Percentiles rank a stretch among this genome's conserved stretches.
These are phyloP conservation scores for Tragelaphus strepsiceros DNA, from an alignment of 2,113 vertebrate species.

Conservation along the genomic window DNA sequence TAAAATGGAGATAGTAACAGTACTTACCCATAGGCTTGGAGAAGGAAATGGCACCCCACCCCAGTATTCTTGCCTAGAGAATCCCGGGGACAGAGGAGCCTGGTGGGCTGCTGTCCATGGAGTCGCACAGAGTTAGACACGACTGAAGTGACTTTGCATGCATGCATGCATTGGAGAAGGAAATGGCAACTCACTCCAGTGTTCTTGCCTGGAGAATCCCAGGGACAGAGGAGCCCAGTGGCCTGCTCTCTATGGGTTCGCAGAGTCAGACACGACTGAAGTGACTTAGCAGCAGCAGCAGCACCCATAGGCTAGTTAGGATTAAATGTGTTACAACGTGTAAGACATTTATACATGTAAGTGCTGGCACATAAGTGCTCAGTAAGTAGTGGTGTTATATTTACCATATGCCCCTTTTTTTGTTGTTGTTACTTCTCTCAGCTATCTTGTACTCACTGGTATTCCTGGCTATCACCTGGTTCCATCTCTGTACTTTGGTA, in stretches of 20 bases:
- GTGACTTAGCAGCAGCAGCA: not conserved
- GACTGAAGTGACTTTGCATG: not conserved
- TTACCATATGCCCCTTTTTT: not conserved
- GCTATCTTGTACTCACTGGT: not conserved
- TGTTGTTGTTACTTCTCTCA: not conserved
- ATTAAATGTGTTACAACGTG: not conserved
- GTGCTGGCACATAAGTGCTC: not conserved
- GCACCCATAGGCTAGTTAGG: not conserved
- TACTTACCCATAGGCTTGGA: not conserved
- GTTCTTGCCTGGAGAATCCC: not conserved
- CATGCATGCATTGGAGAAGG: too few species aligned
- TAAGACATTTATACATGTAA: not conserved
- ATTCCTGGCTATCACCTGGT: not conserved
- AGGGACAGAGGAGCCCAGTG: not conserved
- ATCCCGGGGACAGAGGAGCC: not conserved
- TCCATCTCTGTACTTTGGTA: not conserved
- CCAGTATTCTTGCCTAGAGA: not conserved
- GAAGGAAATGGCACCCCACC: not conserved
- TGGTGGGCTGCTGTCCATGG: not conserved
- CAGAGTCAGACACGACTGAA: not conserved
- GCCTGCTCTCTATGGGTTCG: accelerated
- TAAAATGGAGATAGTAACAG: not conserved
- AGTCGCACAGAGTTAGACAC: not conserved
- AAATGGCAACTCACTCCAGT: not conserved
- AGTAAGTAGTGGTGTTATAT: not conserved